These are phyloP conservation scores for Clarias platycephalus DNA, from an alignment of 2,797 vertebrate species.

Conservation along the genomic window DNA sequence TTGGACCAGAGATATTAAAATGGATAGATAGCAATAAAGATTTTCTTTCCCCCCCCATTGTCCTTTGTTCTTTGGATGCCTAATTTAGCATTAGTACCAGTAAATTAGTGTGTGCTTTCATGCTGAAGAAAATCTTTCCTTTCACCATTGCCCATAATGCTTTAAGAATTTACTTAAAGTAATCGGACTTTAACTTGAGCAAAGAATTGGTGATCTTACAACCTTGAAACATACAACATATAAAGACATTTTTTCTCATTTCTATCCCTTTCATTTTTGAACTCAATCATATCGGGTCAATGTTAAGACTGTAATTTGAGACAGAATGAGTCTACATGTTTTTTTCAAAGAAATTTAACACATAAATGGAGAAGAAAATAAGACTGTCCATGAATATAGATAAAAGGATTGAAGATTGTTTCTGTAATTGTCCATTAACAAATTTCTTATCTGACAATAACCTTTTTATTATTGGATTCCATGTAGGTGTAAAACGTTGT, in stretches of 20 bases:
- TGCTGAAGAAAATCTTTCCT: neutral
- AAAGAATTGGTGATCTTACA: neutral
- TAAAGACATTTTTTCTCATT: neutral
- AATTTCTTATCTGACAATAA: too few species aligned
- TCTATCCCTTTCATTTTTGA: neutral
- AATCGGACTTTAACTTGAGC: neutral
- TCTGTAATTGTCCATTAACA: too few species aligned
- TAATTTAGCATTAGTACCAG: neutral
- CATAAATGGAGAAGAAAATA: too few species aligned
- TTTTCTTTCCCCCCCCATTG: neutral
- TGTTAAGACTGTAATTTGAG: neutral
- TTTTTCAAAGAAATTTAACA: too few species aligned
- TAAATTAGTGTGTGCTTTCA: neutral
- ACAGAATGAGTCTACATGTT: too few species aligned
- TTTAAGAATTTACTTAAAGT: neutral
- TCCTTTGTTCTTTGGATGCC: neutral
- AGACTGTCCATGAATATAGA: too few species aligned
- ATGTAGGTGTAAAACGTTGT: too few species aligned
- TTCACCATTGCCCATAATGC: neutral
- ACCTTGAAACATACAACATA: neutral
- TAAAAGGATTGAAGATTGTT: too few species aligned
- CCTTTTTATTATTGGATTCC: too few species aligned
- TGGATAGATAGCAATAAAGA: neutral
- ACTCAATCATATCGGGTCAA: neutral
- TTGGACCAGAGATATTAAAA: neutral